Base-by-base conservation (phyloP, 2,888 invertebrate species). In the Adineta ricciae region DNA sequence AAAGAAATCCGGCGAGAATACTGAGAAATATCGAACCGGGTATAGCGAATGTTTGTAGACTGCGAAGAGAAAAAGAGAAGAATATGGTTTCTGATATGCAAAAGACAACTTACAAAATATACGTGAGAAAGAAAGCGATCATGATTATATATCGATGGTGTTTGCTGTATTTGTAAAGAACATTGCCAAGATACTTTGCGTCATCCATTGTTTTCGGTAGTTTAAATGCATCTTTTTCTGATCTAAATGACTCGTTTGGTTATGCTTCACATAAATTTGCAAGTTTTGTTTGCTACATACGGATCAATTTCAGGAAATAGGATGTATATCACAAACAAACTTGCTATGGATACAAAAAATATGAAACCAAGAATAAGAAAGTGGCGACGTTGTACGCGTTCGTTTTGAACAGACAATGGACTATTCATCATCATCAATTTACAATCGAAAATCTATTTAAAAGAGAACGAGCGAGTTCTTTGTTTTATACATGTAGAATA, bases 11-110 rank as follows among this genome's bases (percentile, higher is more conserved):
- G 87, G 96, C 96, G 84, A 99, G 92, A 88, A 99, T 96, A 87
- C 97, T 98, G 85, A 99, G 92, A 90, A 98, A 99, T 89, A 99
- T 94, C 27, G 98, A 98, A 87, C 99, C 99, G 87, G 99, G 99
- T 92, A 99, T 99, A 89, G 98, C 98, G 92, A 99, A 99, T 87
- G 98, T 96, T 93, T 99, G 99, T 89, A 99, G 93, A 91, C 96
- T 96, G 91, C n/a, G n/a, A n/a, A n/a, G n/a, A n/a, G n/a, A n/a
- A n/a, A n/a, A n/a, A n/a, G n/a, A n/a, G n/a, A n/a, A n/a, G n/a
- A n/a, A n/a, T n/a, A n/a, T n/a, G n/a, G n/a, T n/a, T n/a, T n/a
- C n/a, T n/a, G n/a, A n/a, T n/a, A n/a, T n/a, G n/a, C n/a, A 50
- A 87, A 82, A 36, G 54, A 19, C 11, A 64, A 86, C 72, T 52